These are phyloP conservation scores for Oryzias melastigma DNA, from an alignment of 2,113 vertebrate genomes.

Conservation along the genomic window DNA sequence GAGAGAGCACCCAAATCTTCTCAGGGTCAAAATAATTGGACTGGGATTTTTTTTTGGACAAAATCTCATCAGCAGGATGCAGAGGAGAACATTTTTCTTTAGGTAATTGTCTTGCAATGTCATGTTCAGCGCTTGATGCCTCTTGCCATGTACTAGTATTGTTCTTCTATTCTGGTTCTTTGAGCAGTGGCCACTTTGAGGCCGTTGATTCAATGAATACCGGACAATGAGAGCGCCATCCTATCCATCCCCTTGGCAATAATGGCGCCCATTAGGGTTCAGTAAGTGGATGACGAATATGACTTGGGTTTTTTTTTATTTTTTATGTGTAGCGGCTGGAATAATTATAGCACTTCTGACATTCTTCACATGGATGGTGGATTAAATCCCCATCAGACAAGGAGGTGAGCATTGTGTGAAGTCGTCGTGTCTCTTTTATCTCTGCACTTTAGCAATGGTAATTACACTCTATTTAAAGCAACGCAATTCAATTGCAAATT, in stretches of 20 bases:
- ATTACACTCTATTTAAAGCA: constrained; percentile 39
- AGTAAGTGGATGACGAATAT: constrained; percentile 21
- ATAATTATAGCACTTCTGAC: constrained; percentile 51
- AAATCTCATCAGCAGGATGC: constrained; percentile 67
- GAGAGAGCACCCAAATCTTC: constrained; percentile 61
- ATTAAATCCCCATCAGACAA: constrained; percentile 43
- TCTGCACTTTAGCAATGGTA: constrained; percentile 25
- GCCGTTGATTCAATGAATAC: constrained; percentile 15
- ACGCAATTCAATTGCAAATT: constrained; percentile 23
- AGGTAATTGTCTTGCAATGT: constrained; percentile 62
- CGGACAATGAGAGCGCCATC: constrained; percentile 32
- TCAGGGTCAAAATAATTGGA: constrained; percentile 68
- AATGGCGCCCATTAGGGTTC: constrained; percentile 47
- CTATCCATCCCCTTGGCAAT: constrained; percentile 38
- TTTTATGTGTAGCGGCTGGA: constrained; percentile 35
- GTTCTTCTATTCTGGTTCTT: constrained; percentile 46
- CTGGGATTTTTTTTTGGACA: constrained; percentile 51
- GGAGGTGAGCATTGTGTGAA: constrained; percentile 14
- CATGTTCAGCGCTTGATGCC: constrained; percentile 38
- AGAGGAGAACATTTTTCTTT: constrained; percentile 49
- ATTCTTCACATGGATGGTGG: constrained; percentile 29
- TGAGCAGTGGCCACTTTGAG: constrained; percentile 21
- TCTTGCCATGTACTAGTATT: constrained; percentile 38
- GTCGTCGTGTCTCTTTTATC: constrained; percentile 5
- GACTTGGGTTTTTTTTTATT: constrained; percentile 23